Evolutionary conservation across 2,113 vertebrate species (phyloP).

Genomic region (Lagenorhynchus albirostris): DNA sequence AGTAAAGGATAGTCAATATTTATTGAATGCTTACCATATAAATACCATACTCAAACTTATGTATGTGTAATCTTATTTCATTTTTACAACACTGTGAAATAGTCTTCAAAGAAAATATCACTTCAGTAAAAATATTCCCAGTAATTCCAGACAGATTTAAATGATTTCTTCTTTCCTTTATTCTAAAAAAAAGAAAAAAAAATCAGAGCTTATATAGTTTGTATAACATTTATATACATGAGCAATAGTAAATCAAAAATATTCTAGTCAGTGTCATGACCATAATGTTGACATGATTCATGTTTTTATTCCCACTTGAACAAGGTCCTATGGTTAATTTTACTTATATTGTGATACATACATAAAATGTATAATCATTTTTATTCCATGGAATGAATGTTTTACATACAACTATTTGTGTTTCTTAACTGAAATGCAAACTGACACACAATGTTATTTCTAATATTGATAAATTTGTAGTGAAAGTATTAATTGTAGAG

Average conservation of each 20-base stretch:
- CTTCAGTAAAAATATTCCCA: neutral
- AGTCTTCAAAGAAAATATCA: neutral
- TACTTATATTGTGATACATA: neutral
- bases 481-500: neutral
- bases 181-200: neutral
- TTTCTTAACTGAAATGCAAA: neutral
- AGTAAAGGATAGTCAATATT: neutral
- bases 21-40: neutral
- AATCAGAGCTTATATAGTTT: neutral
- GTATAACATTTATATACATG: neutral
- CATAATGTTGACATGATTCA: neutral
- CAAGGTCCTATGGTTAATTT: neutral
- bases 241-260: neutral
- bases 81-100: neutral
- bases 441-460: neutral
- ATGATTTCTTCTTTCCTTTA: neutral
- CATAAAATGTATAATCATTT: neutral
- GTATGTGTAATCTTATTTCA: neutral
- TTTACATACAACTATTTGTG: neutral
- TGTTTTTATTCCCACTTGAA: neutral
- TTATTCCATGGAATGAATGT: neutral
- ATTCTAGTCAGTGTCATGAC: neutral
- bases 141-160: neutral
- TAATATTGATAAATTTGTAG: neutral
- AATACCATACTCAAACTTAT: neutral